These are phyloP conservation scores for Clupea harengus DNA, from an alignment of 2,113 vertebrate genomes.

Conservation along the genomic window DNA sequence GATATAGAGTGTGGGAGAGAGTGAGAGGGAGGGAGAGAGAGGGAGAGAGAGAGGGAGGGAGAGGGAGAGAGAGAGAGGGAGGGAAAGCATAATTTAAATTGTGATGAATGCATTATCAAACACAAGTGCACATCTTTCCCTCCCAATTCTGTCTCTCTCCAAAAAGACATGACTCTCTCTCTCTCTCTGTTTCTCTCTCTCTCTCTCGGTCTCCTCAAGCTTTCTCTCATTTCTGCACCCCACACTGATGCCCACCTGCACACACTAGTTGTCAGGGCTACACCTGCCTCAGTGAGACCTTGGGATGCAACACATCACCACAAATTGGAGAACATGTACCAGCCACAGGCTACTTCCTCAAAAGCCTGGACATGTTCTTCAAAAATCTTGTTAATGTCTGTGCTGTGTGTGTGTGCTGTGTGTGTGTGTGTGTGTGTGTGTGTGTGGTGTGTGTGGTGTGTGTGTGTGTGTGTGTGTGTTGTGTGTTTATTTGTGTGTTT, in stretches of 20 bases:
- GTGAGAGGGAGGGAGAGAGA: not conserved
- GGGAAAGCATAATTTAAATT: not conserved
- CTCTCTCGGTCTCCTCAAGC: not conserved
- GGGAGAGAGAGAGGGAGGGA: not conserved
- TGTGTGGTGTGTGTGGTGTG: not conserved
- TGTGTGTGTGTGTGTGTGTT: not conserved
- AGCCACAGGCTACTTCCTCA: no score
- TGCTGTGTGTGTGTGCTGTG: not conserved
- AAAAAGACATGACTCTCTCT: not conserved
- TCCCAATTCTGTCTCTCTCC: not conserved
- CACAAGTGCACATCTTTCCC: not conserved
- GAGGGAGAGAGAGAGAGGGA: not conserved
- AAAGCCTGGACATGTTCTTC: no score
- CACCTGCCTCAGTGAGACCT: not conserved
- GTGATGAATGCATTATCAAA: slow-evolving; percentile 14
- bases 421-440: not conserved
- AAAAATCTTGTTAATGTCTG: not conserved
- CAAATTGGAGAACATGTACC: no score
- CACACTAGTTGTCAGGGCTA: not conserved
- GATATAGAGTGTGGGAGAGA: not conserved
- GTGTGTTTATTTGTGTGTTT: not conserved
- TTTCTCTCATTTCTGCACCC: not conserved
- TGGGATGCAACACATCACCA: no score
- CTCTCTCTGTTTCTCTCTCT: not conserved
- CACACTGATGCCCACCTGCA: not conserved